Conservation (phyloP, 2,113 vertebrate genomes). For the Catharus bicknelli region DNA sequence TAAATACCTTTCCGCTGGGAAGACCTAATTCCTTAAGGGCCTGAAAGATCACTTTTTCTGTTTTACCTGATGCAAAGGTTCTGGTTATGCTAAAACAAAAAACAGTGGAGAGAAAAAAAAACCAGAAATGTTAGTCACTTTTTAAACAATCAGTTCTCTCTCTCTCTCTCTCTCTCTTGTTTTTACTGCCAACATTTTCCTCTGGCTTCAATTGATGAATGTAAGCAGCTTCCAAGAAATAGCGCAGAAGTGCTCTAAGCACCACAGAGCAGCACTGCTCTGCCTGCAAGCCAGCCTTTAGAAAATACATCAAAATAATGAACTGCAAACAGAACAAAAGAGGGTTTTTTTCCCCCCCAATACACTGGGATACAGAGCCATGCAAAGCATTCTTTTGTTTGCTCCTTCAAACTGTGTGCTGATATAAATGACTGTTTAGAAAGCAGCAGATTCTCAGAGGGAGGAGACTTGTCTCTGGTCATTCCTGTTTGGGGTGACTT, state of each 20-base stretch:
- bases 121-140: conserved; percentile 6
- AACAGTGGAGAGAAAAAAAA: background rate
- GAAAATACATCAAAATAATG: background rate
- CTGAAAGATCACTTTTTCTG: conserved; percentile 99
- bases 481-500: background rate
- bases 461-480: background rate
- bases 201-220: background rate
- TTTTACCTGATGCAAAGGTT: conserved; percentile 98
- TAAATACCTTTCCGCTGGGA: conserved; percentile 95
- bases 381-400: background rate
- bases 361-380: background rate
- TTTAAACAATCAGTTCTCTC: background rate
- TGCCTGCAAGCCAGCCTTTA: background rate
- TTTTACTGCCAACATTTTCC: conserved; percentile 2
- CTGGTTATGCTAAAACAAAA: conserved; percentile 87
- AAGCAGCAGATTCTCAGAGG: background rate
- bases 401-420: background rate
- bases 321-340: background rate
- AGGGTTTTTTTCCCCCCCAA: fast-evolving
- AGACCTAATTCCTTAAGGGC: conserved; percentile 96
- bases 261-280: background rate
- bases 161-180: background rate
- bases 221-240: background rate
- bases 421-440: background rate
- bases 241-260: background rate